Evolutionary conservation across 2,113 vertebrate species (phyloP), one percentile per base, ranked within the genome.

Genomic region (Anhinga anhinga): DNA sequence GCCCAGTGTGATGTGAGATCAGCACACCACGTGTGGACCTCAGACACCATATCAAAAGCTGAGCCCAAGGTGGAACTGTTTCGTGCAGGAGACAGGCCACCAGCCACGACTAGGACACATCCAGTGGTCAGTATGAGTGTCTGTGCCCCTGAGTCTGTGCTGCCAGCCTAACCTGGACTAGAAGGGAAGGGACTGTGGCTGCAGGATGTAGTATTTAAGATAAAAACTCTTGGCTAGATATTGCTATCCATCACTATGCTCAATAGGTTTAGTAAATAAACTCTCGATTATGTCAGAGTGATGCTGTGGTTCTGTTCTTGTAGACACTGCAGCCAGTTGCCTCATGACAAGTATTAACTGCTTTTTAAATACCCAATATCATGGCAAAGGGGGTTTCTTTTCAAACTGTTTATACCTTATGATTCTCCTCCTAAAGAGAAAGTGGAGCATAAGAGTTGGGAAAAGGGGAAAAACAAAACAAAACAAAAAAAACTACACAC

Each of bases 21-120:
- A 53, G 4, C 19, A n/a, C 5, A 21, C 10, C 10, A 23, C 0
- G 0, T 12, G 13, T 86, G 42, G 34, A 70, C 32, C 3, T 63
- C 34, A 21, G 10, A 34, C 13, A 69, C 5, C 22, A 8, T 1
- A 17, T 7, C 15, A 38, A 63, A 85, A 30, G 30, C 42, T 78
- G 12, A 63, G 6, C 30, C 47, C 26, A 47, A 7, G 20, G 7
- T 44, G 22, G 42, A 85, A 44, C 18, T 21, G 9, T n/a, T 88
- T 56, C 9, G 1, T 4, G 2, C 11, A 45, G 56, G 27, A 36
- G 29, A 7, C 78, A 70, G 34, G 30, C 30, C 34, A 59, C 16
- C 50, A 49, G 21, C 7, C 2, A 29, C 38, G 27, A 27, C 38
- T 74, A 32, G 34, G 23, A 23, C 34, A 26, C 23, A 47, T 15